Evolutionary conservation across 2,113 vertebrate genomes (phyloP).

Genomic region (Chamaetylas fuelleborni): DNA sequence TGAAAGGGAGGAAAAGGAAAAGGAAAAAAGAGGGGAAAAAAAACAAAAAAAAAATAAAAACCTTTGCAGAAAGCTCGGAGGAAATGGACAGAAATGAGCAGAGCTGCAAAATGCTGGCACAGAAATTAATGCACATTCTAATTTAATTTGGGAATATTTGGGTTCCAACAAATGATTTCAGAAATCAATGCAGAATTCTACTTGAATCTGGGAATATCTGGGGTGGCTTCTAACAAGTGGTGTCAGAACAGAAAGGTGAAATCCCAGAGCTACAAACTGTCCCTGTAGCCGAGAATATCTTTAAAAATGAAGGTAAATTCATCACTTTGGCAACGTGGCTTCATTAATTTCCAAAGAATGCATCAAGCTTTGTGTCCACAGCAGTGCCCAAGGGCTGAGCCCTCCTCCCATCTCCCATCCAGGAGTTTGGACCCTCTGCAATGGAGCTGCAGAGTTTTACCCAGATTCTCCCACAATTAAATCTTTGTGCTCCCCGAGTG

Average conservation of each 20-base stretch:
- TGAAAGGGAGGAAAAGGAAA: not conserved
- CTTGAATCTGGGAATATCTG: not conserved
- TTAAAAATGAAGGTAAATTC: rapidly evolving
- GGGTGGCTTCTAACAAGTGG: not conserved
- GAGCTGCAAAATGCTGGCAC: not conserved
- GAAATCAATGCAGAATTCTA: not conserved
- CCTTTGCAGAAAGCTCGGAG: not conserved
- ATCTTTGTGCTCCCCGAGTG: not conserved
- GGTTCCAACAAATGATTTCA: not conserved
- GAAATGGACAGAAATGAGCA: rapidly evolving
- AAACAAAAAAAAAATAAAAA: not conserved
- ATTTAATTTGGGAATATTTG: not conserved
- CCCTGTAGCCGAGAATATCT: rapidly evolving
- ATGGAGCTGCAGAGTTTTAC: not conserved
- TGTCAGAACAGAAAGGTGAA: not conserved
- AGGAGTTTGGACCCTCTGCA: not conserved
- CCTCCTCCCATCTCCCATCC: not conserved
- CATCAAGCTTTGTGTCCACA: rapidly evolving
- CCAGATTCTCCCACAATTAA: not conserved
- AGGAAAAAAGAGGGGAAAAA: not conserved
- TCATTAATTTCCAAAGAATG: rapidly evolving
- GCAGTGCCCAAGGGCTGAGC: not conserved
- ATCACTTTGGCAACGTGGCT: rapidly evolving
- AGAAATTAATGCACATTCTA: rapidly evolving
- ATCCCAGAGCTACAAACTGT: too few species aligned